Percentiles rank a stretch among this genome's conserved stretches.
phyloP scores from a whole-genome alignment of 2,888 invertebrate species.

The Meiosimyza platycephala region DNA sequence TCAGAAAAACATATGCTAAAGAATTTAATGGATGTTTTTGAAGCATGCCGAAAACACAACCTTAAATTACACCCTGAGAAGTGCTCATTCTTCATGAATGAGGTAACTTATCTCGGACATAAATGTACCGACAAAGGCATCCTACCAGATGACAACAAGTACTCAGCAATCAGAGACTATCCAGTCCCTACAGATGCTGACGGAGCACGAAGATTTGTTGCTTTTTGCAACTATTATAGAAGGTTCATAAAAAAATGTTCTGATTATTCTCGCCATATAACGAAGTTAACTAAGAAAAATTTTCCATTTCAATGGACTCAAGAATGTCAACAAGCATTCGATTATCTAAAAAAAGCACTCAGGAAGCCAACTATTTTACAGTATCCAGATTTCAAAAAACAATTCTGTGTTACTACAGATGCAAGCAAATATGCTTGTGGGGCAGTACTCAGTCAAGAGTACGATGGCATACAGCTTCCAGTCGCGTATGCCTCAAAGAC shows the following conservation, averaged over 20 bases:
- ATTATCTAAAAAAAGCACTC: neutral
- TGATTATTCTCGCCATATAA: neutral
- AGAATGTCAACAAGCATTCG: neutral
- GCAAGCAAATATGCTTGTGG: conserved; percentile 42
- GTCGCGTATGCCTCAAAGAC: conserved; percentile 43
- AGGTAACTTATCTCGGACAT: too few relatives aligned
- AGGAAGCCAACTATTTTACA: conserved; percentile 30
- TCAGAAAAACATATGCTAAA: too few relatives aligned
- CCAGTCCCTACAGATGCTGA: too few relatives aligned
- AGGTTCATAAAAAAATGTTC: neutral
- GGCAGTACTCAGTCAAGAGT: conserved; percentile 40
- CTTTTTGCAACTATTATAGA: neutral
- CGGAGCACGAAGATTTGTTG: too few relatives aligned
- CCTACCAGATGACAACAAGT: too few relatives aligned
- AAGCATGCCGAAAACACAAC: too few relatives aligned
- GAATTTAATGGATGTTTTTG: too few relatives aligned
- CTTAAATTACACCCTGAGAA: too few relatives aligned
- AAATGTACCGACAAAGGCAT: too few relatives aligned
- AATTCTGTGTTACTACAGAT: conserved; percentile 38
- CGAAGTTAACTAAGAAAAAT: neutral
- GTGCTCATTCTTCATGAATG: too few relatives aligned
- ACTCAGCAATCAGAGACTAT: too few relatives aligned
- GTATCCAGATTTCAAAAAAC: conserved; percentile 40
- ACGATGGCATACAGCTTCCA: conserved; percentile 37
- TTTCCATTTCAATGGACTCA: neutral